Conservation (phyloP, 2,113 vertebrate genomes). For the Deroptyus accipitrinus region DNA sequence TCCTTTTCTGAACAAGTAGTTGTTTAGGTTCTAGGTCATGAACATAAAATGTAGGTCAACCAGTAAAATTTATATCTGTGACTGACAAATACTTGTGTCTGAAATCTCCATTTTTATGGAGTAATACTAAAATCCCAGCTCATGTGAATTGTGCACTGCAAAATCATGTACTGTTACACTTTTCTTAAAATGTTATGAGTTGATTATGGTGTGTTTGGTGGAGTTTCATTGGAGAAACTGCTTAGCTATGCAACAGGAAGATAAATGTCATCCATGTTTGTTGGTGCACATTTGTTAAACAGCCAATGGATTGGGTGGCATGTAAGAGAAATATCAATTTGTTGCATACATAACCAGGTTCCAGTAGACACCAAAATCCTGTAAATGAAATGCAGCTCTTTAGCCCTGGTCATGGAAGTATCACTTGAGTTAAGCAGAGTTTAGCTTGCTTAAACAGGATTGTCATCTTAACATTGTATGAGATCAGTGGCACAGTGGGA, state of each 20-base stretch:
- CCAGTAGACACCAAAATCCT: background rate
- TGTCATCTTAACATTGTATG: background rate
- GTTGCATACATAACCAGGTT: background rate
- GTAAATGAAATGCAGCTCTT: background rate
- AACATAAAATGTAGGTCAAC: background rate
- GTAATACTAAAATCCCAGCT: background rate
- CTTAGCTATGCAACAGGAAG: background rate
- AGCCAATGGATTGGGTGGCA: background rate
- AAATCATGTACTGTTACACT: background rate
- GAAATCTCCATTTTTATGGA: background rate
- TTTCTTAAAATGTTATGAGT: background rate
- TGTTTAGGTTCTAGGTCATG: background rate
- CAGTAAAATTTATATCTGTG: too few relatives aligned
- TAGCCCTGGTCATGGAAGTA: too few relatives aligned
- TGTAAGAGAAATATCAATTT: background rate
- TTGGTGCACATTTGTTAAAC: background rate
- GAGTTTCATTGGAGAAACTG: background rate
- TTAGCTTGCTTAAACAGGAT: background rate
- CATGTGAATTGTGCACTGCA: background rate
- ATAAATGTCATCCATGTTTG: background rate
- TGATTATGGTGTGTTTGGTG: fast-evolving
- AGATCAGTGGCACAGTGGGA: background rate
- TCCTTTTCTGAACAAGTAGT: background rate
- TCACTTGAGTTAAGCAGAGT: background rate
- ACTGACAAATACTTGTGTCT: background rate